A percentile compares a stretch with the other conserved stretches of the same genome.
Conservation (phyloP, 2,113 vertebrate genomes). For the Mormyrus iriodes region DNA sequence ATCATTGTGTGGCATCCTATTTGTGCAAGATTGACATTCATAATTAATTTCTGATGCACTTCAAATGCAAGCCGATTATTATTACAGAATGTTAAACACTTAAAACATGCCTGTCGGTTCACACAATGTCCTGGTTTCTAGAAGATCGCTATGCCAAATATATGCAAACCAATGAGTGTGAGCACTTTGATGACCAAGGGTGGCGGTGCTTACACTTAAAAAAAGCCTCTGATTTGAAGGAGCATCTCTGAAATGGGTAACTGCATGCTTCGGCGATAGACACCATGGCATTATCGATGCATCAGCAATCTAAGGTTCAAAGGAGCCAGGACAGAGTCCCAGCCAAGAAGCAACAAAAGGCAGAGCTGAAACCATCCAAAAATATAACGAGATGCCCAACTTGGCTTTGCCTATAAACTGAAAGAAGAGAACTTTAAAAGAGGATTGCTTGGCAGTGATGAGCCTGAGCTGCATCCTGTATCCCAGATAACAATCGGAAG, state of each 20-base stretch:
- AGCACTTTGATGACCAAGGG: neutral
- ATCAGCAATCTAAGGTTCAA: neutral
- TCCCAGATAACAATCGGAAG: neutral
- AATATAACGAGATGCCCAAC: neutral
- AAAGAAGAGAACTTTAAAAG: neutral
- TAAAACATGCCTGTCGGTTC: neutral
- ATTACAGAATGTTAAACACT: neutral
- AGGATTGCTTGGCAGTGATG: neutral
- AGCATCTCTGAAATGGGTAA: neutral
- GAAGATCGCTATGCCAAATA: neutral
- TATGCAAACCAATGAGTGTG: neutral
- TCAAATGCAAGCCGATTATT: neutral
- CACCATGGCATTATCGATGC: neutral
- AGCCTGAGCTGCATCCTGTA: neutral
- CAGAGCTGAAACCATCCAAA: neutral
- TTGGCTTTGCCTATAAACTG: neutral
- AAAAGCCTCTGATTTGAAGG: neutral
- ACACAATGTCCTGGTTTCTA: neutral
- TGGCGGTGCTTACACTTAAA: neutral
- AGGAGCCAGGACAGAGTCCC: neutral
- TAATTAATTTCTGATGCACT: neutral
- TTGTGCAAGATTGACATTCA: neutral
- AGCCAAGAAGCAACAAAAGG: neutral
- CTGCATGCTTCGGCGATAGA: neutral
- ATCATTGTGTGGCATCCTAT: neutral